phyloP scores from a whole-genome alignment of 2,113 vertebrate species.

The Cyphomyrus plagiostoma region DNA sequence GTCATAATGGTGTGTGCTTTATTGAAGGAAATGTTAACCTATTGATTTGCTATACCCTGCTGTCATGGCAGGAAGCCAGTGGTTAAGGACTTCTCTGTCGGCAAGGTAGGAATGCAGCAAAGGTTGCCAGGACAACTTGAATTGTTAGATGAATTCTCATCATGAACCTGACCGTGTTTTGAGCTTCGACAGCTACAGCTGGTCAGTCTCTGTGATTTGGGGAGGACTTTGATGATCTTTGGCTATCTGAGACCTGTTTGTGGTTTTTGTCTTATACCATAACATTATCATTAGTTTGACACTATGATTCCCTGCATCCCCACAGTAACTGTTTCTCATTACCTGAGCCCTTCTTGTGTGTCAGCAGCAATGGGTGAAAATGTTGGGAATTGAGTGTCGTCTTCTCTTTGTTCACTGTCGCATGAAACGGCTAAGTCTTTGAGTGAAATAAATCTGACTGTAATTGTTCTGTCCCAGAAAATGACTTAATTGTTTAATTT shows the following conservation, averaged over 20 bases:
- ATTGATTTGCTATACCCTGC: neutral
- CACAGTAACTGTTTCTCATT: neutral
- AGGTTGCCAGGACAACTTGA: neutral
- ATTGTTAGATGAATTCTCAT: neutral
- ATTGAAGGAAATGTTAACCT: neutral
- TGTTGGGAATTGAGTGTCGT: neutral
- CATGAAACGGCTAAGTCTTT: neutral
- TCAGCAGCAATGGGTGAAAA: neutral
- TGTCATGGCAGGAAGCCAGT: neutral
- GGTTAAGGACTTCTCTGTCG: neutral
- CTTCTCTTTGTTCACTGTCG: neutral
- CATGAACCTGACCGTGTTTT: neutral
- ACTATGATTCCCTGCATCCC: neutral
- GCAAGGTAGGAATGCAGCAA: neutral
- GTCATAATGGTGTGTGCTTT: neutral
- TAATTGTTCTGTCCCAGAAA: neutral
- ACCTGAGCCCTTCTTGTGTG: neutral
- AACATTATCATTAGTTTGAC: neutral
- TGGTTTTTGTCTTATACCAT: neutral
- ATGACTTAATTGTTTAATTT: neutral
- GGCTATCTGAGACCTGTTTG: neutral
- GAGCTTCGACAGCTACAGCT: neutral
- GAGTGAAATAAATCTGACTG: neutral
- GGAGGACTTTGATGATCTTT: neutral
- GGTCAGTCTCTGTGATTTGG: neutral